A percentile compares a stretch with the other conserved stretches of the same genome.
These are phyloP conservation scores for Canis aureus DNA, from an alignment of 2,113 vertebrate species.

Conservation along the genomic window DNA sequence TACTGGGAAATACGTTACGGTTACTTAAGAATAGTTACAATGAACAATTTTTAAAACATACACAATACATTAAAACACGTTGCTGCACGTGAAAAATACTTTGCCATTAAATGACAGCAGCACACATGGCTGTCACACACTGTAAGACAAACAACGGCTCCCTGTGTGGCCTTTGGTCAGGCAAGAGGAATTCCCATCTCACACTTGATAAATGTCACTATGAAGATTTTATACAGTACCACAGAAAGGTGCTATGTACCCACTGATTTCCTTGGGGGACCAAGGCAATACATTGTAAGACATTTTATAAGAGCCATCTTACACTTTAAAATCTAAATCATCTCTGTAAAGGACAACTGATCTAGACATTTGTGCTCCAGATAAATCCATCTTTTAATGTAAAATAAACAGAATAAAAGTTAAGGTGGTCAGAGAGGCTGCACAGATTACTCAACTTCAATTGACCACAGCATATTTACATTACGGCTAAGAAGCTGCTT, in stretches of 20 bases:
- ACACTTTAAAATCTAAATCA: not conserved
- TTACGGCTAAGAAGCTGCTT: not conserved
- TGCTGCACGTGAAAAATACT: not conserved
- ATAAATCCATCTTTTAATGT: not conserved
- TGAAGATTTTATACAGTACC: not conserved
- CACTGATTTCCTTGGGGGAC: not conserved
- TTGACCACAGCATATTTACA: not conserved
- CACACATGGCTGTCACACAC: not conserved
- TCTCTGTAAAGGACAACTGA: not conserved
- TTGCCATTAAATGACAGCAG: not conserved
- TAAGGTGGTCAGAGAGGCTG: not conserved
- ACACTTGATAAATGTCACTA: not conserved
- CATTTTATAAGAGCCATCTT: not conserved
- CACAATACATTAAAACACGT: not conserved
- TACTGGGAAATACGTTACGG: not conserved
- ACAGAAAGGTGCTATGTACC: not conserved
- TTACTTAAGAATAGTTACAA: not conserved
- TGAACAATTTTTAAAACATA: not conserved
- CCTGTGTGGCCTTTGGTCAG: not conserved
- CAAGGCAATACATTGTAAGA: not conserved
- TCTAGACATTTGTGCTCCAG: not conserved
- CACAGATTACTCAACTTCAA: not conserved
- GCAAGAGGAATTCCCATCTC: not conserved
- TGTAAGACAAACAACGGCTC: not conserved
- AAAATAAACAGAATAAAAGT: not conserved